phyloP scores from a whole-genome alignment of 2,113 vertebrate species.

The Menura novaehollandiae region DNA sequence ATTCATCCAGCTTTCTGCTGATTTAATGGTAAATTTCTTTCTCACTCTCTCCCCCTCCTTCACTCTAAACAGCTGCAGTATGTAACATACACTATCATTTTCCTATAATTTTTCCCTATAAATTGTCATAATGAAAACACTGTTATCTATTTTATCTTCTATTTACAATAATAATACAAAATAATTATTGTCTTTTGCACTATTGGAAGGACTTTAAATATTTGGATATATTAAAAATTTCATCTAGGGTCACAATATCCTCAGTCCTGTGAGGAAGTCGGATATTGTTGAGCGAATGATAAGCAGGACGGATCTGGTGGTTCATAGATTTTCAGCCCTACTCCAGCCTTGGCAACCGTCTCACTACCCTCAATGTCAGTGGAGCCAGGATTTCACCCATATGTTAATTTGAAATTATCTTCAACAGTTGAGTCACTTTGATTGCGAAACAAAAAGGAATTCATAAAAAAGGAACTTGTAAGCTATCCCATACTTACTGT shows the following conservation, averaged over 20 bases:
- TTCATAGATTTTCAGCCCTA: neutral
- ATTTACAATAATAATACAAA: neutral
- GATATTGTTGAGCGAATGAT: neutral
- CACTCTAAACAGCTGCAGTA: neutral
- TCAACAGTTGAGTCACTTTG: neutral
- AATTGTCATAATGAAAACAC: neutral
- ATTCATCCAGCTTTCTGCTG: neutral
- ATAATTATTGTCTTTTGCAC: neutral
- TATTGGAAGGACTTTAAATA: neutral
- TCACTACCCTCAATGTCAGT: neutral
- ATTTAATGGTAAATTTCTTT: neutral
- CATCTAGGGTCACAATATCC: neutral
- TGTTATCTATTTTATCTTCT: neutral
- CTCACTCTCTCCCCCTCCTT: neutral
- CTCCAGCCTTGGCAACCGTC: neutral
- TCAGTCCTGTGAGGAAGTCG: neutral
- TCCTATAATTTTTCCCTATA: neutral
- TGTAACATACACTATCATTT: neutral
- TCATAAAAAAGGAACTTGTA: neutral
- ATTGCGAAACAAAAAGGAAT: neutral
- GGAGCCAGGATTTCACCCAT: neutral
- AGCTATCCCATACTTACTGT: neutral
- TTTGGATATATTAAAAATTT: neutral
- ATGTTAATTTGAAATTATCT: neutral
- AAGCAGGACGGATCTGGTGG: neutral